Evolutionary conservation across 2,113 vertebrate species (phyloP).

Genomic region (Neogobius melanostomus): DNA sequence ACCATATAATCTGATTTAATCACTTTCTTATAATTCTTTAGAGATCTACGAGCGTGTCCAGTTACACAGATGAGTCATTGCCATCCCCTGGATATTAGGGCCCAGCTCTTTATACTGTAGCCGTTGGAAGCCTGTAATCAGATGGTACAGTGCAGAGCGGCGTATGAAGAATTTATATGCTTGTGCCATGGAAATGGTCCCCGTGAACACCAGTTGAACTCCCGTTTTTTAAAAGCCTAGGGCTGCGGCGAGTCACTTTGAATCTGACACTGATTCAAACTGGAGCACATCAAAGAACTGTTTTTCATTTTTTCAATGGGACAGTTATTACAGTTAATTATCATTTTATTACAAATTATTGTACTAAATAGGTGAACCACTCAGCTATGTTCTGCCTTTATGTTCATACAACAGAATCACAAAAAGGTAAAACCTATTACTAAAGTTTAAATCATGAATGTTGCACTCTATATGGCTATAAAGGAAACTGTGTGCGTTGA

Average conservation of each 20-base stretch:
- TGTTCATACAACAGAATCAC: too few relatives aligned
- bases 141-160: slow-evolving; percentile 21
- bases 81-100: slow-evolving; percentile 11
- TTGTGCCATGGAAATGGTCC: slow-evolving; percentile 5
- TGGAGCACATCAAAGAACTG: too few relatives aligned
- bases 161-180: slow-evolving; percentile 33
- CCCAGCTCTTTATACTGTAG: slow-evolving; percentile 7
- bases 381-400: too few relatives aligned
- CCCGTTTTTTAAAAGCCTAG: background rate
- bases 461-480: too few relatives aligned
- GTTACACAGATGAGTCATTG: slow-evolving; percentile 12
- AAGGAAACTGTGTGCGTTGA: too few relatives aligned
- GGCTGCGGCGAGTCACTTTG: slow-evolving; percentile 5
- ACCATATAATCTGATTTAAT: slow-evolving; percentile 3
- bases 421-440: too few relatives aligned
- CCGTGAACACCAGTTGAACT: slow-evolving; percentile 23
- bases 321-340: background rate
- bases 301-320: too few relatives aligned
- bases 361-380: too few relatives aligned
- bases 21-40: background rate
- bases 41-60: slow-evolving; percentile 6
- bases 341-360: background rate
- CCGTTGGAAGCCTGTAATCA: slow-evolving; percentile 20
- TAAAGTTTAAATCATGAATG: too few relatives aligned
- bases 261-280: background rate